Conservation (phyloP, 2,113 vertebrate species). For the Brachyhypopomus gauderio region DNA sequence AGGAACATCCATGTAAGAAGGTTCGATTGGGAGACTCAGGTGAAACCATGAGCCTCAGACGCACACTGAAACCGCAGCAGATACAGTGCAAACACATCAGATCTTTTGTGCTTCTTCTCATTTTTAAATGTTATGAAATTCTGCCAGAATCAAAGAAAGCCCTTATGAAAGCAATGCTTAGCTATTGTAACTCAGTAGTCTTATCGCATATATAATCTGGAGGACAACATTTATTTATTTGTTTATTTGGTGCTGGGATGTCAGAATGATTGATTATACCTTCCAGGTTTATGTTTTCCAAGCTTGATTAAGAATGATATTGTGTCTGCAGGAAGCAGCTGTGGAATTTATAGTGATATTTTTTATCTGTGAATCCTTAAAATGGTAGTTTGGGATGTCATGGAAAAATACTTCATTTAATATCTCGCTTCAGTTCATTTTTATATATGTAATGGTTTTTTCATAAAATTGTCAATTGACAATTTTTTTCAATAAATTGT, state of each 20-base stretch:
- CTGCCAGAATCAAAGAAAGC: background rate
- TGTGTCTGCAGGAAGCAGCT: constrained; percentile 34
- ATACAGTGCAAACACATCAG: background rate
- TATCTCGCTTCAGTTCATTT: background rate
- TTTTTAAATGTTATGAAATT: background rate
- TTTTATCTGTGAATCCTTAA: constrained; percentile 75
- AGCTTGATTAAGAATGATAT: constrained; percentile 39
- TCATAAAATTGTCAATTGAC: background rate
- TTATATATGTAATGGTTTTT: background rate
- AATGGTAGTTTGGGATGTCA: constrained; percentile 75
- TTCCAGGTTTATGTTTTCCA: constrained; percentile 30
- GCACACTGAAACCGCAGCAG: background rate
- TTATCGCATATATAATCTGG: constrained; percentile 38
- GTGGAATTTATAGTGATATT: constrained; percentile 50
- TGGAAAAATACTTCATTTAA: constrained; percentile 71
- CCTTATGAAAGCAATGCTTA: background rate
- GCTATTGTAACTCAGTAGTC: constrained; percentile 1
- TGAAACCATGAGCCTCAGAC: constrained; percentile 57
- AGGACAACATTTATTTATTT: constrained; percentile 23
- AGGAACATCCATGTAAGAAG: constrained; percentile 85
- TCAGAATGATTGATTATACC: constrained; percentile 38
- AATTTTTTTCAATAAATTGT: background rate
- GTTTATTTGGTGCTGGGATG: constrained; percentile 25
- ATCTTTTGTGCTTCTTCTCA: background rate
- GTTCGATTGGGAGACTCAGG: constrained; percentile 85